A percentile compares a stretch with the other conserved stretches of the same genome.
Evolutionary conservation across 2,888 invertebrate species (phyloP).

Genomic region (Malthinus flaveolus): DNA sequence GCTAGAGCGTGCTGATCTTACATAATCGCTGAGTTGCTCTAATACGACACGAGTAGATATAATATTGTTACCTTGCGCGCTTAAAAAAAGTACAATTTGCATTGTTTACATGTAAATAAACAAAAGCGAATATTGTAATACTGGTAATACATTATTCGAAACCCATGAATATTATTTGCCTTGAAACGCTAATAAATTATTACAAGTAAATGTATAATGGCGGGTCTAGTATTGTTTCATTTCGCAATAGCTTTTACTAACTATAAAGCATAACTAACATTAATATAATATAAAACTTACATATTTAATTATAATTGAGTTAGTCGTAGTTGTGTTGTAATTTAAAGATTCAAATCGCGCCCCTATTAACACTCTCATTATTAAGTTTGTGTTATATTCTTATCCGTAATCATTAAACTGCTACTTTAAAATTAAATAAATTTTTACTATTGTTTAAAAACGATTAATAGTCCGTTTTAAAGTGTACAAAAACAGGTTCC

Average conservation of each 20-base stretch:
- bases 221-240: conserved; percentile 10
- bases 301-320: conserved; percentile 11
- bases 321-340: conserved; percentile 1
- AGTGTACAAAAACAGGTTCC: too few species aligned
- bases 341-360: conserved; percentile 2
- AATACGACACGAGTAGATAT: too few species aligned
- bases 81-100: too few species aligned
- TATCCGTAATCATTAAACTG: background rate
- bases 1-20: too few species aligned
- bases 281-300: conserved; percentile 8
- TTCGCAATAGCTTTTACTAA: conserved; percentile 13
- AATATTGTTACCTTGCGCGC: too few species aligned
- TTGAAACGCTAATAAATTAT: background rate
- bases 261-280: conserved; percentile 10
- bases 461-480: too few species aligned
- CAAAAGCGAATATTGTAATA: background rate
- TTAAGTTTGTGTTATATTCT: background rate
- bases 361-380: conserved; percentile 2
- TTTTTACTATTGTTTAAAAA: background rate
- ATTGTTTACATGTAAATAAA: too few species aligned
- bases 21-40: too few species aligned
- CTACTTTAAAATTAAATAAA: conserved; percentile 2
- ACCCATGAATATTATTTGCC: conserved; percentile 10
- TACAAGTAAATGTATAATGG: conserved; percentile 13
- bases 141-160: background rate